A percentile compares a stretch with the other conserved stretches of the same genome.
These are phyloP conservation scores for Mareca penelope DNA, from an alignment of 2,797 vertebrate species.

Conservation along the genomic window DNA sequence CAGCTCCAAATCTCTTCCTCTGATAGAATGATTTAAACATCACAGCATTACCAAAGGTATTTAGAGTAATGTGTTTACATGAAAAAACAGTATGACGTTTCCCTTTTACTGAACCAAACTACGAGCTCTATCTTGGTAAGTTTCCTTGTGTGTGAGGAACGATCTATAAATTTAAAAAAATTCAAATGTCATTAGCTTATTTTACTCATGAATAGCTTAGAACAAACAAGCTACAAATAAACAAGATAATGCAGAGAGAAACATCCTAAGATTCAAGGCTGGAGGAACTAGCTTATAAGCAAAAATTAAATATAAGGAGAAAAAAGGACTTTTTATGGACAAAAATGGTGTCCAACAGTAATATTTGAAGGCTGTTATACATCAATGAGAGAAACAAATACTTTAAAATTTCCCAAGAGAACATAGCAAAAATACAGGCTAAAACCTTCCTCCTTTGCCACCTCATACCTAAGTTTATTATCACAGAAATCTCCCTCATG, in stretches of 20 bases:
- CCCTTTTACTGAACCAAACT: background rate
- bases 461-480: constrained; percentile 44
- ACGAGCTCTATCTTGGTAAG: background rate
- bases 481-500: constrained; percentile 22
- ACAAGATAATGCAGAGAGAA: background rate
- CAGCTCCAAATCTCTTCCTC: background rate
- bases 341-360: constrained; percentile 11
- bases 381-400: constrained; percentile 48
- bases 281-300: background rate
- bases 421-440: background rate
- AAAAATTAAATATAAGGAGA: constrained; percentile 22
- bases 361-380: constrained; percentile 39
- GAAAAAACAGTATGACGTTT: background rate
- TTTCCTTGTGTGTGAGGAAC: constrained; percentile 4
- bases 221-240: constrained; percentile 2
- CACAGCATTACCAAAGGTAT: background rate
- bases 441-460: background rate
- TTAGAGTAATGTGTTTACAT: background rate
- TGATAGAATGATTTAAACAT: background rate
- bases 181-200: background rate
- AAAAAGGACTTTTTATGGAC: constrained; percentile 3
- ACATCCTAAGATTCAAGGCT: background rate
- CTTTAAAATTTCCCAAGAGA: constrained; percentile 48
- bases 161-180: background rate
- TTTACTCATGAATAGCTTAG: constrained; percentile 5